Evolutionary conservation across 1,140 invertebrate species (phyloP), one percentile per base, ranked within the genome.

Genomic region (Hyposmocoma kahamanoa): DNA sequence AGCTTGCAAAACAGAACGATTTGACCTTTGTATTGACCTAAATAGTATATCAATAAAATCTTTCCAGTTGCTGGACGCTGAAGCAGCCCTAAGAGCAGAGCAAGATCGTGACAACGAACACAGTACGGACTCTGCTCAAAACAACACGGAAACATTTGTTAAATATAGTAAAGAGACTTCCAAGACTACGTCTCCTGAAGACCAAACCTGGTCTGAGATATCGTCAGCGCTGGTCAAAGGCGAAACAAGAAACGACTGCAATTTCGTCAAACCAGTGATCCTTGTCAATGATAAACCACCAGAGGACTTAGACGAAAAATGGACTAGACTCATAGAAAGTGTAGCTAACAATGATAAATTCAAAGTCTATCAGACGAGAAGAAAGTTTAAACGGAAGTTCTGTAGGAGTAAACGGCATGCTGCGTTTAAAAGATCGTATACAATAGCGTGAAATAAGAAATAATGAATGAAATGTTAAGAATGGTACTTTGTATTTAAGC

Each of bases 391-490:
- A 41, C 47, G 80, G n/a, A 84, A 65, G 66, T 84, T 78, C 50
- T 78, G 74, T 50, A 67, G 75, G 24, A 71, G 66, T 39, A 64
- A 68, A 47, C 53, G 73, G 6, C 56, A 79, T 50, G 69, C 64
- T 4, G 63, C 61, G 8, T 84, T 75, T 41, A 84, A 84, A 67
- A 71, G 80, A 56, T 84, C 80, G 0, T 84, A 81, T 57, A 73
- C 77, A 2, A 84, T 84, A 26, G 77, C 56, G 10, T 57, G 22
- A 65, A n/a, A n/a, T n/a, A n/a, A n/a, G n/a, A n/a, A n/a, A n/a
- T n/a, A n/a, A n/a, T n/a, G n/a, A n/a, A n/a, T n/a, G n/a, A n/a
- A n/a, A n/a, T n/a, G n/a, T n/a, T n/a, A n/a, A n/a, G n/a, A n/a
- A n/a, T n/a, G n/a, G n/a, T n/a, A n/a, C n/a, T n/a, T n/a, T n/a